Evolutionary conservation across 2,888 invertebrate species (phyloP).

Genomic region (Agelastica alni): DNA sequence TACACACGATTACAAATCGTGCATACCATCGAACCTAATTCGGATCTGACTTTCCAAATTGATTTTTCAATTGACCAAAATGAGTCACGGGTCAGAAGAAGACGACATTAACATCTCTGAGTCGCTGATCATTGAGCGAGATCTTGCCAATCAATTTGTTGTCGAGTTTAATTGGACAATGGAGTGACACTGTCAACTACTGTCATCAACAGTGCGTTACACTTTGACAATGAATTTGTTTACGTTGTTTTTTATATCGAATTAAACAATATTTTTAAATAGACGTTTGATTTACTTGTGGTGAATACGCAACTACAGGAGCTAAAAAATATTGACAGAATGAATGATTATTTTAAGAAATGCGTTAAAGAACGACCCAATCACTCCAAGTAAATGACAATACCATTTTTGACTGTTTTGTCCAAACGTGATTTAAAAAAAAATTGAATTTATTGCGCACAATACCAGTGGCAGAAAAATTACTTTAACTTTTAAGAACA

Average conservation of each 20-base stretch:
- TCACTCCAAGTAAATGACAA: too few relatives aligned
- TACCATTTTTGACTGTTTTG: too few relatives aligned
- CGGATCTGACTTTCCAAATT: background rate
- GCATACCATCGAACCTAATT: background rate
- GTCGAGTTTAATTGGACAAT: conserved; percentile 4
- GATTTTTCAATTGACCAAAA: background rate
- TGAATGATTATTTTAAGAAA: too few relatives aligned
- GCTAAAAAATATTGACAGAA: too few relatives aligned
- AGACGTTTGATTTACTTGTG: background rate
- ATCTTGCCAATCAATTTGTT: conserved; percentile 7
- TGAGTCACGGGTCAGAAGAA: conserved; percentile 2
- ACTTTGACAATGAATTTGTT: conserved; percentile 6
- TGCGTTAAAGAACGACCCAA: too few relatives aligned
- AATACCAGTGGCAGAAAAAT: too few relatives aligned
- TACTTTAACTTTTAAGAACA: too few relatives aligned
- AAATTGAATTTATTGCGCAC: too few relatives aligned
- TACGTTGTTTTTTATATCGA: conserved; percentile 3
- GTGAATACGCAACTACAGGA: background rate
- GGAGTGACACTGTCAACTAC: background rate
- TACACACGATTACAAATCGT: too few relatives aligned
- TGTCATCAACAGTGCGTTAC: conserved; percentile 1
- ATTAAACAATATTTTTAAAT: background rate
- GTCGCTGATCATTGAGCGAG: conserved; percentile 1
- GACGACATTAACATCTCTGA: background rate
- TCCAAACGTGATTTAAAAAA: too few relatives aligned